Evolutionary conservation across 2,113 vertebrate species (phyloP), one percentile per base, ranked within the genome.

Genomic region (Bostrychus sinensis): DNA sequence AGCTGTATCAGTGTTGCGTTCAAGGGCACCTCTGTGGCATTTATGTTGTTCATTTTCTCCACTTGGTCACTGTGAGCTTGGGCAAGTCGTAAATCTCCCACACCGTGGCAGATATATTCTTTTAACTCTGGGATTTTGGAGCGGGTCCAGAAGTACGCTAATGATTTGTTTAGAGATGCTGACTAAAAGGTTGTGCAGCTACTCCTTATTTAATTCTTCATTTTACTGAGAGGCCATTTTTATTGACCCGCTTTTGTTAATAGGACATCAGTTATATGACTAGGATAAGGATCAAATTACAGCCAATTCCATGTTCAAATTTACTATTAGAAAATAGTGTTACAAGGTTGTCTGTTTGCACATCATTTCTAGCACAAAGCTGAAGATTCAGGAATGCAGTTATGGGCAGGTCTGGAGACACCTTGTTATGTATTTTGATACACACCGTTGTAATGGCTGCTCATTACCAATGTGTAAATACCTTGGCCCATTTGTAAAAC

Each of bases 121-220:
- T 76, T 80, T 64, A 77, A 70, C 46, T 50, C 70, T 77, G 45
- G 68, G 54, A 65, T 43, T 62, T 57, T 82, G 78, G 81, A 77
- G 8, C 32, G 22, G n/a, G 5, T 66, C 79, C 84, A 78, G 66
- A 16, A 66, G 36, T 26, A 42, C 59, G 56, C 62, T 56, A 64
- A 76, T 77, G 77, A 79, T 78, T 82, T 82, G 69, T 81, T 84
- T 69, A 60, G 57, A 30, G 38, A 70, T 68, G 54, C 65, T 71
- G 64, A 81, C 72, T 75, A 66, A 81, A 50, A 81, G 78, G 58
- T 77, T 77, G 28, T 51, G 61, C 32, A 38, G 77, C 37, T 62
- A 8, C 58, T 38, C 70, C 76, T 75, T 66, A 53, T 45, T 53
- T 76, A 45, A 72, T 79, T 63, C 55, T 70, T 48, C 32, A 22